Percentiles rank a stretch among this genome's conserved stretches.
Conservation (phyloP, 2,797 vertebrate species). For the Philypnodon macrostomus region DNA sequence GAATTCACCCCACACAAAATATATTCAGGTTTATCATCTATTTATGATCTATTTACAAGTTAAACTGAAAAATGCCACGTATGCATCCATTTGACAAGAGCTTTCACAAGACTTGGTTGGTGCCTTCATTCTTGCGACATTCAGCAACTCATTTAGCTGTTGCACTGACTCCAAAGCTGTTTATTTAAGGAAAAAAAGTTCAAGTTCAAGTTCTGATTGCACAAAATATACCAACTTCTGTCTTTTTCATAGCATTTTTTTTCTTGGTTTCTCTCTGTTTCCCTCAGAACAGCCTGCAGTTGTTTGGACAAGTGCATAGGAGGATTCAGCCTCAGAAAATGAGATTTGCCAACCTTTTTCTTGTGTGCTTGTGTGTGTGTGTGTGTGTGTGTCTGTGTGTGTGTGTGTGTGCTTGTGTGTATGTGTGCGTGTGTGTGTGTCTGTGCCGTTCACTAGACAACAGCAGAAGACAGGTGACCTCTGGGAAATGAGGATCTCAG, state of each 20-base stretch:
- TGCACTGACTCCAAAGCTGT: too few species aligned
- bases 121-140: too few species aligned
- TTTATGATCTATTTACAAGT: too few species aligned
- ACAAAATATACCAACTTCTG: too few species aligned
- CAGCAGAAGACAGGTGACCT: conserved; percentile 30
- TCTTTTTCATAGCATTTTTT: conserved; percentile 1
- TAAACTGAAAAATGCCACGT: too few species aligned
- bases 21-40: too few species aligned
- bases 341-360: conserved; percentile 18
- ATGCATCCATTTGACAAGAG: too few species aligned
- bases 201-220: too few species aligned
- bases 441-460: conserved; percentile 17
- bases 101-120: too few species aligned
- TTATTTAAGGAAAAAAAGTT: too few species aligned
- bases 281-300: neutral
- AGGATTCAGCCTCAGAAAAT: conserved; percentile 24
- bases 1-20: too few species aligned
- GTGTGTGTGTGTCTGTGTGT: neutral
- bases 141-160: too few species aligned
- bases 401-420: neutral
- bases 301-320: conserved; percentile 22
- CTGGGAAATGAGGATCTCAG: conserved; percentile 44
- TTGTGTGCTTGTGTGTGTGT: neutral
- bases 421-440: neutral
- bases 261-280: neutral